Base-by-base conservation (phyloP, 2,797 vertebrate species). In the Spinus olivaceus region DNA sequence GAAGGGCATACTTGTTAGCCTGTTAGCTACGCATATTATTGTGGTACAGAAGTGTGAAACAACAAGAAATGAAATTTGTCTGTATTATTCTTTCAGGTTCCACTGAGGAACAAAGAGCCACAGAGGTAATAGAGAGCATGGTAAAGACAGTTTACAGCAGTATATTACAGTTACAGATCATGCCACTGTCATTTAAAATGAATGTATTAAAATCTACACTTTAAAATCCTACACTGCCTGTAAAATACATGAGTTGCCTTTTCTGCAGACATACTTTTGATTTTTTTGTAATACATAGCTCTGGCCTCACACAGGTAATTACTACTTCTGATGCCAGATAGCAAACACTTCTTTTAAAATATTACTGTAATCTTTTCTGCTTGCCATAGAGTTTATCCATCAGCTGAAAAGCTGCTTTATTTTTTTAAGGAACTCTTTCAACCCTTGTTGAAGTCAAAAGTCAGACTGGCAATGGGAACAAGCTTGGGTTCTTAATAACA, bases 161-260 rank as follows among this genome's bases (percentile, higher is more conserved):
- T 69, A 66, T 84, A 88, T 88, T 92, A 84, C 59, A 59, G 86
- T 87, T 87, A 93, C 70, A 96, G 81, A 93, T 91, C 88, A 93
- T 25, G 60, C 37, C 60, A 77, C 51, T 80, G 71, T 70, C 60
- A 59, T 77, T 92, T 91, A 66, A 95, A 94, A 83, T 81, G 54
- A 86, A 94, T 91, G 41, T 44, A 67, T 79, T 91, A 87, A 69
- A 86, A 72, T 53, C 72, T 67, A 28, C 44, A 64, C 14, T 93
- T 84, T 67, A 79, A 94, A 95, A 95, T 69, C 53, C 41, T 73
- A 57, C n/a, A 42, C 33, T 74, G 44, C 37, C 65, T 28, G 10
- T 90, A 84, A 92, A 93, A 86, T 83, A 73, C 25, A 28, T 5
- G 6, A 76, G 30, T 71, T 71, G 46, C 39, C 50, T 79, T n/a